Evolutionary conservation across 2,888 invertebrate genomes (phyloP).

Genomic region (Ormyrus labotus): DNA sequence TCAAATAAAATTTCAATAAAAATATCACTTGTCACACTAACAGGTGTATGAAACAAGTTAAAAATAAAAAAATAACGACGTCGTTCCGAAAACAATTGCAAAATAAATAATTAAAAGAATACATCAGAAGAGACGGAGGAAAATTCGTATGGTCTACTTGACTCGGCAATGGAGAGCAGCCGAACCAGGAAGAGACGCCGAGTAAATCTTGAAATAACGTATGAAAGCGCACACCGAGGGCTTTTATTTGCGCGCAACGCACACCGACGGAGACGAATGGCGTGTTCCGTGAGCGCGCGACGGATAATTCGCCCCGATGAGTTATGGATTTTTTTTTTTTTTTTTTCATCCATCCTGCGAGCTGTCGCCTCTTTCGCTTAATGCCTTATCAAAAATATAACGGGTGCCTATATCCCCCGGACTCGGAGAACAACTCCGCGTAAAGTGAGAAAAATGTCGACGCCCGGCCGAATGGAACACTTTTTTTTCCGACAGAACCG

Average conservation of each 20-base stretch:
- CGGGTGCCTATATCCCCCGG: background rate
- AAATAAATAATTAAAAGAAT: too few relatives aligned
- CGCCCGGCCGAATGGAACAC: background rate
- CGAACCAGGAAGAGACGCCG: too few relatives aligned
- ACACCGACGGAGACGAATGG: conserved; percentile 49
- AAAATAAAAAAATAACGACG: conserved; percentile 15
- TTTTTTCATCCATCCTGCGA: conserved; percentile 26
- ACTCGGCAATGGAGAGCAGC: conserved; percentile 20
- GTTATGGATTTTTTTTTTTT: conserved; percentile 54
- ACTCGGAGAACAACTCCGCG: background rate
- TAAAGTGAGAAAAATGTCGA: conserved; percentile 27
- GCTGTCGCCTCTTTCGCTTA: conserved; percentile 35
- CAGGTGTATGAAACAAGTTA: too few relatives aligned
- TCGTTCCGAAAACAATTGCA: too few relatives aligned
- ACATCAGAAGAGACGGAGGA: too few relatives aligned
- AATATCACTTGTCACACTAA: too few relatives aligned
- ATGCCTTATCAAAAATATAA: conserved; percentile 48
- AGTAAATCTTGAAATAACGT: conserved; percentile 49
- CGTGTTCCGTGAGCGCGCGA: conserved; percentile 1
- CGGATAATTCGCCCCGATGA: conserved; percentile 50
- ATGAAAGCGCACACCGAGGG: conserved; percentile 31
- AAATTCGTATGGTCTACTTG: too few relatives aligned
- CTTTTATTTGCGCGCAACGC: conserved; percentile 47
- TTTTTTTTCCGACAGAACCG: conserved; percentile 5
- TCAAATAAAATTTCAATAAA: too few relatives aligned